Evolutionary conservation across 2,888 invertebrate species (phyloP).

Genomic region (Caenorhabditis sp.): DNA sequence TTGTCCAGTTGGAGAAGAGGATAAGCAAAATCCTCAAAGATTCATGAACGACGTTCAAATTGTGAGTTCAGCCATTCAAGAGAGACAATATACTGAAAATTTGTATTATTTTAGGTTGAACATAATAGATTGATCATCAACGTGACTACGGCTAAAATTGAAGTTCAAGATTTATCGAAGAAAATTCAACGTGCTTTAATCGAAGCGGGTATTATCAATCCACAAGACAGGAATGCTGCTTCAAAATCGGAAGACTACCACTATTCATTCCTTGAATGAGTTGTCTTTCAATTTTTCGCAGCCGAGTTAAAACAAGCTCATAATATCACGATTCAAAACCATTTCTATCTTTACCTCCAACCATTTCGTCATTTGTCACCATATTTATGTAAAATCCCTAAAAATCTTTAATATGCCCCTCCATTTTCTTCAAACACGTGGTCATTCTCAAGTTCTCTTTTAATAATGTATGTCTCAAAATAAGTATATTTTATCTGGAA

Average conservation of each 20-base stretch:
- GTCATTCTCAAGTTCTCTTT: slow-evolving; percentile 11
- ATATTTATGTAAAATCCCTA: too few species aligned
- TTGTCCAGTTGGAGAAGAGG: slow-evolving; percentile 32
- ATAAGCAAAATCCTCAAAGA: slow-evolving; percentile 41
- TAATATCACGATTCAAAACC: not conserved
- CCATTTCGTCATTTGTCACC: too few species aligned
- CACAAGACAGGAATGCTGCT: slow-evolving; percentile 22
- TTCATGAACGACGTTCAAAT: slow-evolving; percentile 59
- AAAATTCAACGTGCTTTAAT: slow-evolving; percentile 51
- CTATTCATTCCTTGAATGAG: slow-evolving; percentile 57
- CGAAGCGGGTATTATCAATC: slow-evolving; percentile 42
- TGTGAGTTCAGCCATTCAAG: too few species aligned
- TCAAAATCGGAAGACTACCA: slow-evolving; percentile 46
- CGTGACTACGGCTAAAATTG: slow-evolving; percentile 58
- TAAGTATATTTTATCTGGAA: not conserved
- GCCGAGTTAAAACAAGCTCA: not conserved
- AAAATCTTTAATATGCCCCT: not conserved
- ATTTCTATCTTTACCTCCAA: slow-evolving; percentile 7
- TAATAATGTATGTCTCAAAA: not conserved
- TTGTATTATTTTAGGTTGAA: slow-evolving; percentile 50
- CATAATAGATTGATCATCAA: slow-evolving; percentile 57
- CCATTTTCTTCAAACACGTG: slow-evolving; percentile 1
- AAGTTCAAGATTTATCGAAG: slow-evolving; percentile 54
- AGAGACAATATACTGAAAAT: too few species aligned
- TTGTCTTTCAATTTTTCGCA: too few species aligned